phyloP scores from a whole-genome alignment of 2,888 invertebrate species.

The Caenorhabditis sinica region DNA sequence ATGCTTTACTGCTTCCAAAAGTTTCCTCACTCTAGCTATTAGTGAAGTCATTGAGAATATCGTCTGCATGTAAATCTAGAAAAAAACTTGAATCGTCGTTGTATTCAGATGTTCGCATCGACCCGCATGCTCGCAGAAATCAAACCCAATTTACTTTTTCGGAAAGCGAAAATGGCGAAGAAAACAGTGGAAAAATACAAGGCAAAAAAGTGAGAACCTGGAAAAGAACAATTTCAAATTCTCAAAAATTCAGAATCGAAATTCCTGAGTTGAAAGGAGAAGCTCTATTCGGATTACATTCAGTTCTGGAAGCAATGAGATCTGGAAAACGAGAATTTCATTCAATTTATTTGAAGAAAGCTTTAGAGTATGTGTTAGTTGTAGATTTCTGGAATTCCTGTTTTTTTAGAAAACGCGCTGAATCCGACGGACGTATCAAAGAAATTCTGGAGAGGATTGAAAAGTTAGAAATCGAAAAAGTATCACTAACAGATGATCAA shows the following conservation, averaged over 20 bases:
- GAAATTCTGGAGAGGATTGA: conserved; percentile 57
- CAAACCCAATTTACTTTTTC: conserved; percentile 67
- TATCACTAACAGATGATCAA: conserved; percentile 60
- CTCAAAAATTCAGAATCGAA: conserved; percentile 57
- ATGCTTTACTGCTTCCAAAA: conserved; percentile 13
- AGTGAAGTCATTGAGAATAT: conserved; percentile 10
- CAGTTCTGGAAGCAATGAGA: conserved; percentile 67
- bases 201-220: conserved; percentile 61
- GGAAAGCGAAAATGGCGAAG: conserved; percentile 70
- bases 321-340: conserved; percentile 60
- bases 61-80: not conserved
- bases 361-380: conserved; percentile 33
- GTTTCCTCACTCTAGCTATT: not conserved
- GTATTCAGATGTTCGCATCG: conserved; percentile 30
- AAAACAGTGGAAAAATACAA: conserved; percentile 63
- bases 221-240: not conserved
- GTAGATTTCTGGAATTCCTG: not conserved
- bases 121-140: conserved; percentile 17
- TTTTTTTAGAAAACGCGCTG: conserved; percentile 58
- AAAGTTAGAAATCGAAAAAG: conserved; percentile 35
- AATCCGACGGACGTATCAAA: conserved; percentile 50
- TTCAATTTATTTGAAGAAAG: conserved; percentile 64
- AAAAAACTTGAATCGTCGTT: too few relatives aligned
- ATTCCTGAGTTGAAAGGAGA: conserved; percentile 67
- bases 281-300: conserved; percentile 69